Percentiles rank a stretch among this genome's conserved stretches.
phyloP scores from a whole-genome alignment of 2,888 invertebrate genomes.

The Barypeithes pellucidus region DNA sequence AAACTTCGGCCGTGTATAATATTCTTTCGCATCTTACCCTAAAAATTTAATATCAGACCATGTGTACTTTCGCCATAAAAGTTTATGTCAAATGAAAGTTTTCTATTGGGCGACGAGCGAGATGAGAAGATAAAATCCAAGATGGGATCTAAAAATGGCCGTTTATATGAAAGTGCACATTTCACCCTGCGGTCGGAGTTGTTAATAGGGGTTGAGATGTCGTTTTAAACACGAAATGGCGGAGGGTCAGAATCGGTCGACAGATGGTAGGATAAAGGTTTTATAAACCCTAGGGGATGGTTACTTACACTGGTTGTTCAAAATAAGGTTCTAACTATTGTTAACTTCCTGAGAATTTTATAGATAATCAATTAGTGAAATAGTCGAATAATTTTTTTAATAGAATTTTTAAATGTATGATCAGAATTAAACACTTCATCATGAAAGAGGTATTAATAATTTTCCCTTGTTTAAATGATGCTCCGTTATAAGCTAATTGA shows the following conservation, averaged over 20 bases:
- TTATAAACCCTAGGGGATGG: not conserved
- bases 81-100: slow-evolving; percentile 17
- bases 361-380: no score
- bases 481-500: no score
- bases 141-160: slow-evolving; percentile 46
- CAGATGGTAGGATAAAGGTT: slow-evolving; percentile 24
- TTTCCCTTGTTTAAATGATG: no score
- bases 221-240: slow-evolving; percentile 39
- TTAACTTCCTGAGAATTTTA: no score
- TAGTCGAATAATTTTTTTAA: no score
- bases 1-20: slow-evolving; percentile 34
- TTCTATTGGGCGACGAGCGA: slow-evolving; percentile 31
- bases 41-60: slow-evolving; percentile 49
- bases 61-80: slow-evolving; percentile 47
- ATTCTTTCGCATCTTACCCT: slow-evolving; percentile 40
- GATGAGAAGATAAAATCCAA: slow-evolving; percentile 39
- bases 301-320: not conserved
- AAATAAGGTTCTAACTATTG: no score
- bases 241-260: slow-evolving; percentile 4
- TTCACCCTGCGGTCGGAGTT: slow-evolving; percentile 36
- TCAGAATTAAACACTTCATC: no score
- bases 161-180: slow-evolving; percentile 45
- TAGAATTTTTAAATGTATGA: no score
- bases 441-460: no score
- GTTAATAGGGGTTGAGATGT: slow-evolving; percentile 39